Evolutionary conservation across 2,888 invertebrate genomes (phyloP), one percentile per base, ranked within the genome.

Genomic region (Lingula anatina): DNA sequence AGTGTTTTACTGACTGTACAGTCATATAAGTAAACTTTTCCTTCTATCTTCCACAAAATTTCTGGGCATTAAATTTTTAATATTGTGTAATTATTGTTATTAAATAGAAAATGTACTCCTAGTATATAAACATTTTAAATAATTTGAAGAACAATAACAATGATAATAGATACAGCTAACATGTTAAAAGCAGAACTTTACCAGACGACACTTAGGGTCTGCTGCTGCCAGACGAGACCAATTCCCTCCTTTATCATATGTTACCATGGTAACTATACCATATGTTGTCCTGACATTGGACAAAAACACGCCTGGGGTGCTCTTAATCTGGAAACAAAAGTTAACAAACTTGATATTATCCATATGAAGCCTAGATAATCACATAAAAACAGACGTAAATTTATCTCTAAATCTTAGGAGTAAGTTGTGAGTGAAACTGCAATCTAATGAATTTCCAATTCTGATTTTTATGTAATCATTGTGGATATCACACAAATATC

Each of bases 261-360:
- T n/a, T n/a, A n/a, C n/a, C n/a, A n/a, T n/a, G n/a, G n/a, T n/a
- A n/a, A n/a, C n/a, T n/a, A n/a, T n/a, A n/a, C n/a, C n/a, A n/a
- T n/a, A n/a, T n/a, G n/a, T n/a, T n/a, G n/a, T n/a, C n/a, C n/a
- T 57, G 40, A 70, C 72, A 50, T 71, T 68, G 4, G 66, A 70
- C 15, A 72, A 44, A 23, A 72, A 61, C 23, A 72, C 51, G n/a
- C 72, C 71, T 24, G 71, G 70, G 9, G 71, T 70, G 42, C 61
- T 66, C 15, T 27, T 39, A 38, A 37, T 44, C 70, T 71, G 61
- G 38, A 59, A 50, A 18, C 40, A 46, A 44, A 44, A 25, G 7
- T 24, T 28, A 18, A 42, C 4, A 7, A 43, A 20, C 7, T 41
- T 1, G n/a, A n/a, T n/a, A n/a, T n/a, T n/a, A n/a, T n/a, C n/a